These are phyloP conservation scores for Kryptolebias ocellatus DNA, from an alignment of 2,797 vertebrate genomes.

Conservation along the genomic window DNA sequence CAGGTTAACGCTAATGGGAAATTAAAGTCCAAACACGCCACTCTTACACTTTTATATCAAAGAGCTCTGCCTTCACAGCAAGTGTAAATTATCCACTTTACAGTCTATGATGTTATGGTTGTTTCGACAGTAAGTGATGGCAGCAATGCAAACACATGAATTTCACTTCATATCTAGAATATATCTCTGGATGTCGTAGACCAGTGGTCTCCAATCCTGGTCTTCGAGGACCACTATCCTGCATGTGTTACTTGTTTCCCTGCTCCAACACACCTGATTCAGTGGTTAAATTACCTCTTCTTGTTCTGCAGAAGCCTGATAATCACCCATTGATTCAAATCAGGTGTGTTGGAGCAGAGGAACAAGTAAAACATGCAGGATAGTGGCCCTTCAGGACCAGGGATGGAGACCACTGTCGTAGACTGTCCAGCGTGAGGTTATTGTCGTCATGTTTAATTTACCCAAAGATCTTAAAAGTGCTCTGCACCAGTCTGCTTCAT, in stretches of 20 bases:
- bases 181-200: neutral
- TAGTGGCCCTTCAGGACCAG: no score
- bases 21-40: conserved; percentile 68
- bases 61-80: conserved; percentile 53
- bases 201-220: no score
- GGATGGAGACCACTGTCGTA: no score
- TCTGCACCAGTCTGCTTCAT: neutral
- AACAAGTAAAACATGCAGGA: no score
- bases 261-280: no score
- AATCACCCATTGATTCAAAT: no score
- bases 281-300: no score
- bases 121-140: conserved; percentile 32
- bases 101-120: conserved; percentile 39
- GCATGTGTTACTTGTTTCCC: no score
- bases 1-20: conserved; percentile 65
- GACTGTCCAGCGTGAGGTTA: conserved; percentile 3
- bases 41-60: conserved; percentile 53
- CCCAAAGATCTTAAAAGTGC: conserved; percentile 5
- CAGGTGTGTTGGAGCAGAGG: no score
- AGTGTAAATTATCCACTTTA: conserved; percentile 52
- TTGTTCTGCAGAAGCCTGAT: no score
- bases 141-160: conserved; percentile 36
- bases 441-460: conserved; percentile 10
- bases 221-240: no score
- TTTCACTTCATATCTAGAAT: conserved; percentile 26